phyloP scores from a whole-genome alignment of 2,888 invertebrate genomes.

The Oligia latruncula region DNA sequence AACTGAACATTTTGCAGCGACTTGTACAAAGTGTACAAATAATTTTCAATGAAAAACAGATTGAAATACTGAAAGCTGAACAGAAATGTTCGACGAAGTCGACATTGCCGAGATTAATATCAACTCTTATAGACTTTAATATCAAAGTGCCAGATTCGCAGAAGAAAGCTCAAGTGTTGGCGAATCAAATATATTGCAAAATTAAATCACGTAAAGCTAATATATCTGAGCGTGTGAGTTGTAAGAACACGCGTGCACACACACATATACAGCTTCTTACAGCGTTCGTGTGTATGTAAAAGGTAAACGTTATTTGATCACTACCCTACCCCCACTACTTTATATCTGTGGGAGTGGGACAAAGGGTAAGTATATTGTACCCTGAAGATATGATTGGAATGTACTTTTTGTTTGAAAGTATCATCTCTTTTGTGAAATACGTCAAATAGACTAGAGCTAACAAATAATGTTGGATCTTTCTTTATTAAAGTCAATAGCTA shows the following conservation, averaged over 20 bases:
- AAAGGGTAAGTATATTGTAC: slow-evolving; percentile 38
- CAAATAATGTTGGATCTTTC: slow-evolving; percentile 21
- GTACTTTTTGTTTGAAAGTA: slow-evolving; percentile 48
- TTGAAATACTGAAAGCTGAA: slow-evolving; percentile 27
- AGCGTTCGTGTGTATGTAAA: slow-evolving; percentile 10
- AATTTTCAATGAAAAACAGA: slow-evolving; percentile 34
- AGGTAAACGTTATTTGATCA: slow-evolving; percentile 47
- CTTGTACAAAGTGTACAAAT: slow-evolving; percentile 14
- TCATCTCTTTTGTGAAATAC: slow-evolving; percentile 37
- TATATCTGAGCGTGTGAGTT: slow-evolving; percentile 42
- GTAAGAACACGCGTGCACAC: slow-evolving; percentile 12
- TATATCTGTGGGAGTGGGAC: slow-evolving; percentile 17
- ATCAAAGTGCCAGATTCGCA: slow-evolving; percentile 37
- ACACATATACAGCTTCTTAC: not conserved
- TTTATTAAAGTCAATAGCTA: slow-evolving; percentile 11
- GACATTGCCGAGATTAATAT: slow-evolving; percentile 51
- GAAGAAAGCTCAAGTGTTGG: slow-evolving; percentile 37
- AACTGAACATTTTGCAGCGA: slow-evolving; percentile 10
- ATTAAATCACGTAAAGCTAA: slow-evolving; percentile 62
- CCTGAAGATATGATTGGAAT: slow-evolving; percentile 47
- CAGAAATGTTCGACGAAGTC: slow-evolving; percentile 29
- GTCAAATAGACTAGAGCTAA: slow-evolving; percentile 40
- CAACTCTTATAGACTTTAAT: slow-evolving; percentile 52
- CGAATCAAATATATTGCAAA: slow-evolving; percentile 54
- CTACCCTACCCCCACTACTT: slow-evolving; percentile 15